Conservation (phyloP, 2,113 vertebrate species). For the Ciconia boyciana region DNA sequence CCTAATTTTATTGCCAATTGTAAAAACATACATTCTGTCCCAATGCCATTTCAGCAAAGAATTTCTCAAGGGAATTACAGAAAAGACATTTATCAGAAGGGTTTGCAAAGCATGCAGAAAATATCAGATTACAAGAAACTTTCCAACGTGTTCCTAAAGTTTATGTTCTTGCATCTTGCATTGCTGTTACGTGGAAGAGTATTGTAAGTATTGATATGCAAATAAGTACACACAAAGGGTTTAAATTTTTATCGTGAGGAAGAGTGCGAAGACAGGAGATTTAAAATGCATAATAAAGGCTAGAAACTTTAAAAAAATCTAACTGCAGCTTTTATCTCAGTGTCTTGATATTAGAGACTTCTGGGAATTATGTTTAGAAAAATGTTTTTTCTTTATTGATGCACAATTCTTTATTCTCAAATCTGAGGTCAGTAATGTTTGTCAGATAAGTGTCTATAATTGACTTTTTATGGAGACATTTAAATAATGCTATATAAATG, state of each 20-base stretch:
- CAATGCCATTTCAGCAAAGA: background rate
- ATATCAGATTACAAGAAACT: background rate
- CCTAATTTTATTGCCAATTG: background rate
- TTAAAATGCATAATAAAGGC: background rate
- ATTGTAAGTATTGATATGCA: background rate
- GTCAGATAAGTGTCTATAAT: background rate
- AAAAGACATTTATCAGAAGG: background rate
- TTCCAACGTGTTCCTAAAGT: background rate
- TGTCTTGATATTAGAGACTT: background rate
- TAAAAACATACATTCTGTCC: background rate
- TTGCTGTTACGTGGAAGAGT: background rate
- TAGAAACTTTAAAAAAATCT: background rate
- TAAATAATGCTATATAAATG: background rate
- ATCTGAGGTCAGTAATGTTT: conserved; percentile 5
- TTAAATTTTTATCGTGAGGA: background rate
- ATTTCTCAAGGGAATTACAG: background rate
- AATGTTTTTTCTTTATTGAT: background rate
- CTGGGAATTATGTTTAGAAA: background rate
- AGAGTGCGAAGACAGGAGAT: background rate
- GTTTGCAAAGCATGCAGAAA: conserved; percentile 7
- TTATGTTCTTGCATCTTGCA: background rate
- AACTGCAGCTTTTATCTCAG: background rate
- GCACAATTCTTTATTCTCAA: background rate
- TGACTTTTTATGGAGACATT: background rate
- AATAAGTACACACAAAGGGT: background rate